Evolutionary conservation across 2,888 invertebrate species (phyloP).

Genomic region (Acanthopleura granulata): DNA sequence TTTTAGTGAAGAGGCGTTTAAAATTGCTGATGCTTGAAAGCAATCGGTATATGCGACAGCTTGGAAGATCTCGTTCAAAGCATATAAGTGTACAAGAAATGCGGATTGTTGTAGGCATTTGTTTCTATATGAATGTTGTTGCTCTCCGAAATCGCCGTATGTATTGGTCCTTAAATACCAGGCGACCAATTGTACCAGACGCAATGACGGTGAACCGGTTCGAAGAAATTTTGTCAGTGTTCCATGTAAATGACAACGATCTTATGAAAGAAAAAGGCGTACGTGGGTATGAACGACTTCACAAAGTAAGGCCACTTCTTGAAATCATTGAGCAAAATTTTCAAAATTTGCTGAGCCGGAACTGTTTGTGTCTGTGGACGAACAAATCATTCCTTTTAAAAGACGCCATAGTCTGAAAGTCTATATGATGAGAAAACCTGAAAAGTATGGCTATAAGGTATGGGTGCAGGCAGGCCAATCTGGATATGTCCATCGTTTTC

Average conservation of each 20-base stretch:
- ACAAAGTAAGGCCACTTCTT: constrained; percentile 25
- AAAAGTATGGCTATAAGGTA: constrained; percentile 28
- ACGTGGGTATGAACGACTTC: constrained; percentile 9
- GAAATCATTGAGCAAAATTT: constrained; percentile 18
- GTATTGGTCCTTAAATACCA: background rate
- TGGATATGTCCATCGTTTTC: constrained; percentile 29
- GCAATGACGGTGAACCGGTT: constrained; percentile 22
- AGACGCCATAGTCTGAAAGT: constrained; percentile 26
- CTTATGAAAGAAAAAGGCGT: constrained; percentile 9
- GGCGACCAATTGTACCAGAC: background rate
- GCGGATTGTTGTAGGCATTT: background rate
- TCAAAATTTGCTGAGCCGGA: constrained; percentile 23
- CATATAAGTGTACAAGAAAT: background rate
- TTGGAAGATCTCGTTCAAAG: background rate
- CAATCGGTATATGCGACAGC: constrained; percentile 8
- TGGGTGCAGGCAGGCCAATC: constrained; percentile 21
- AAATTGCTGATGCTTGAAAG: constrained; percentile 11
- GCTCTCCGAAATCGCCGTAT: background rate
- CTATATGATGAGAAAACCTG: constrained; percentile 29
- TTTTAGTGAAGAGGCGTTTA: constrained; percentile 2
- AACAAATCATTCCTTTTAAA: constrained; percentile 30
- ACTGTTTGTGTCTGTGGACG: constrained; percentile 23
- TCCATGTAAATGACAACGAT: constrained; percentile 26
- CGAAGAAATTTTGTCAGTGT: constrained; percentile 26
- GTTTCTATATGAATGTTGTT: background rate